Percentiles rank a stretch among this genome's conserved stretches.
Evolutionary conservation across 2,888 invertebrate genomes (phyloP).

Genomic region (Globia sparganii): DNA sequence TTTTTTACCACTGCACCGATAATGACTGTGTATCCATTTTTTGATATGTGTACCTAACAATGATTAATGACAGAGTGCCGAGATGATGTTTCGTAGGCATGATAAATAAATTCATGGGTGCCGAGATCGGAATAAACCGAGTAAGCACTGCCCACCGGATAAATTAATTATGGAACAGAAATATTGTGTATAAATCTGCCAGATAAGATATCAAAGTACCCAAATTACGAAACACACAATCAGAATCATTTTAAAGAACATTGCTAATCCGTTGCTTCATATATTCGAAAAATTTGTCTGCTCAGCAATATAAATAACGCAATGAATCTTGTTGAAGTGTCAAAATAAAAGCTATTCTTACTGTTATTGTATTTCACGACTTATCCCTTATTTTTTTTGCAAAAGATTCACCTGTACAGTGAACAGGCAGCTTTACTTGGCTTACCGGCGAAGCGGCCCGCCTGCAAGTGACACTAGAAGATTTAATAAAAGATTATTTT

Average conservation of each 20-base stretch:
- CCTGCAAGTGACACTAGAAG: conserved; percentile 73
- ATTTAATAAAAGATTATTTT: conserved; percentile 77
- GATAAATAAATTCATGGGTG: too few relatives aligned
- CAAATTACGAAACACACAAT: neutral
- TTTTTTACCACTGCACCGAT: too few relatives aligned
- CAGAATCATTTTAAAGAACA: neutral
- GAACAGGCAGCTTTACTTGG: conserved; percentile 56
- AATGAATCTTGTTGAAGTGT: neutral
- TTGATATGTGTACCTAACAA: too few relatives aligned
- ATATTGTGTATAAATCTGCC: neutral
- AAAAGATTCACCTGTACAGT: conserved; percentile 31
- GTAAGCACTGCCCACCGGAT: neutral
- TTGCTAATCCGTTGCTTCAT: neutral
- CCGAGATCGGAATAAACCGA: too few relatives aligned
- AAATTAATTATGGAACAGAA: neutral
- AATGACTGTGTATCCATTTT: too few relatives aligned
- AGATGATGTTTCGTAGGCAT: too few relatives aligned
- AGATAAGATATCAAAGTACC: neutral
- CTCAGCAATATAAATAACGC: neutral
- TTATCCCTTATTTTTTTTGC: neutral
- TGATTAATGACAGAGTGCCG: too few relatives aligned
- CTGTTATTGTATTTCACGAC: neutral
- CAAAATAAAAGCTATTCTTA: neutral
- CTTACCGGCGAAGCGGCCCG: conserved; percentile 29
- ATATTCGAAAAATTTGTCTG: too few relatives aligned